phyloP scores from a whole-genome alignment of 2,888 invertebrate species.

The Pseudococcus viburni region DNA sequence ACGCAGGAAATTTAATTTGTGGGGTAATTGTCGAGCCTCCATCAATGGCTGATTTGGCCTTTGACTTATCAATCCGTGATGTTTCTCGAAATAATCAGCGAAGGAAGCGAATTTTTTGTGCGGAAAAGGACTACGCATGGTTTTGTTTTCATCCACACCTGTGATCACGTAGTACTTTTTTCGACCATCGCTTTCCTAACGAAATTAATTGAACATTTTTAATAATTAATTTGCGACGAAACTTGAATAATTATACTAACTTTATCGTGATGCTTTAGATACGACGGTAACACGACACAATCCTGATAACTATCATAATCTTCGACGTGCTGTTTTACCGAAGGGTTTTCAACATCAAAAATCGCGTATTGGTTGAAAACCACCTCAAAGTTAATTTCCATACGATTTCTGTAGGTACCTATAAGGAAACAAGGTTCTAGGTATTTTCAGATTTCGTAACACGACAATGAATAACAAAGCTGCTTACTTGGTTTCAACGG shows the following conservation, averaged over 20 bases:
- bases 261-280: constrained; percentile 71
- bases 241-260: not conserved
- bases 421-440: too few species aligned
- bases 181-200: not conserved
- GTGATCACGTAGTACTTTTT: constrained; percentile 78
- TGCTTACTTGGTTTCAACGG: constrained; percentile 71
- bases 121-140: constrained; percentile 80
- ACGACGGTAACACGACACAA: constrained; percentile 89
- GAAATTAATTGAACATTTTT: too few species aligned
- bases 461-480: too few species aligned
- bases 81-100: constrained; percentile 81
- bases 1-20: constrained; percentile 76
- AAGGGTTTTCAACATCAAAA: not conserved
- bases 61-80: constrained; percentile 79
- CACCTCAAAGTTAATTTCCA: constrained; percentile 19
- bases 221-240: too few species aligned
- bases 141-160: constrained; percentile 78
- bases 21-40: constrained; percentile 81
- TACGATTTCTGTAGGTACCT: not conserved
- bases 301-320: constrained; percentile 76
- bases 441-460: too few species aligned
- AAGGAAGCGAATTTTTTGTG: constrained; percentile 77
- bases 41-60: constrained; percentile 83
- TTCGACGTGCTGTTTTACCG: not conserved
- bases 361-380: not conserved